Conservation (phyloP, 2,888 invertebrate species). For the Thyatira batis region DNA sequence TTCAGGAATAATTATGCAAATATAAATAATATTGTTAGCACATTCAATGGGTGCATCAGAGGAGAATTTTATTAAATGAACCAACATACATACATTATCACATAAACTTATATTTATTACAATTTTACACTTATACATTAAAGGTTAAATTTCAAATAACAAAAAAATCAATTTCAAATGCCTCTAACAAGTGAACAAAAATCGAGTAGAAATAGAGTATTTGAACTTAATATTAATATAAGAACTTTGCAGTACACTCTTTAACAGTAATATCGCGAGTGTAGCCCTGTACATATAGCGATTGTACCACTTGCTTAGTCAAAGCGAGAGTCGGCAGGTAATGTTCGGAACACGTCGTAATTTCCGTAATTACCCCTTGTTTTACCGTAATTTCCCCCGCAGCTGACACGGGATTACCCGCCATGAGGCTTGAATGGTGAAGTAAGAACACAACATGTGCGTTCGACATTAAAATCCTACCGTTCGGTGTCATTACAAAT, state of each 20-base stretch:
- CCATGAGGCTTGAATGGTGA: neutral
- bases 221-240: no score
- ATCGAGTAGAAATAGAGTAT: no score
- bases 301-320: neutral
- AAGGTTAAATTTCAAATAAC: no score
- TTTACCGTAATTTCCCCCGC: neutral
- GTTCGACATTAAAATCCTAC: neutral
- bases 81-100: no score
- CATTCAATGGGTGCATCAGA: no score
- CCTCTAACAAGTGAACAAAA: no score
- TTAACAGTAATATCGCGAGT: neutral
- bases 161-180: no score
- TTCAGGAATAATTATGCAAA: no score
- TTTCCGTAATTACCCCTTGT: neutral
- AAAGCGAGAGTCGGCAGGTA: neutral
- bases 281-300: neutral
- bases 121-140: no score
- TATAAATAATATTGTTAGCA: no score
- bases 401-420: neutral
- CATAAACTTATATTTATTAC: no score
- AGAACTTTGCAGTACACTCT: neutral
- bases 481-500: neutral
- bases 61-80: no score
- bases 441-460: neutral
- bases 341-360: neutral